Evolutionary conservation across 2,888 invertebrate genomes (phyloP), one percentile per base, ranked within the genome.

Genomic region (Agrotis exclamationis): DNA sequence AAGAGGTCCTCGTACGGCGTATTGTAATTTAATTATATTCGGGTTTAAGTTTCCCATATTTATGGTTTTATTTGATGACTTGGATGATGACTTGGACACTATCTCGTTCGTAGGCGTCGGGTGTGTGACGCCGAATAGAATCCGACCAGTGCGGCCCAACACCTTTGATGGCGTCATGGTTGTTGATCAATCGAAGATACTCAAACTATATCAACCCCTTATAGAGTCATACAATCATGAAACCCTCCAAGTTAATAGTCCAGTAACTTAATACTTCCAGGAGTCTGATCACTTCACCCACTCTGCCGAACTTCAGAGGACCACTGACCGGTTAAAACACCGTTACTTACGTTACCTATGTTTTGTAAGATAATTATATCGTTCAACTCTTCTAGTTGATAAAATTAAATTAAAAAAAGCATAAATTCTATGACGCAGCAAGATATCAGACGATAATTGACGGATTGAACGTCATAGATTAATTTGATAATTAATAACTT

Each of bases 111-210:
- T 44, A 44, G 14, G 79, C 67, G 68, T 69, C 86, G 69, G 0
- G 28, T n/a, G 18, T 14, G 7, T 20, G 3, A 5, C 3, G 86
- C 89, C 83, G 80, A 88, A 77, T 82, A 91, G 76, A 77, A 89
- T 82, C 71, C 92, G 92, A 89, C 91, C 92, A 85, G 79, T 39
- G 88, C 90, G 87, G 75, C 88, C 88, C 90, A 93, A 89, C 91
- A 93, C 86, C 85, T 88, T 91, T 84, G 89, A 84, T 76, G 90
- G 87, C 85, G 92, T 90, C 93, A 93, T 94, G 78, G 79, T 90
- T 83, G 85, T 39, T 39, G 39, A 39, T 39, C 9, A 90, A 89
- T 89, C 81, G 79, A 89, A 90, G 85, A 86, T 90, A 16, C 44
- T 44, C 22, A 0, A 20, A 65, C 18, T 48, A 7, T 13, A 33